Evolutionary conservation across 1,140 invertebrate genomes (phyloP).

Genomic region (Adelges cooleyi): DNA sequence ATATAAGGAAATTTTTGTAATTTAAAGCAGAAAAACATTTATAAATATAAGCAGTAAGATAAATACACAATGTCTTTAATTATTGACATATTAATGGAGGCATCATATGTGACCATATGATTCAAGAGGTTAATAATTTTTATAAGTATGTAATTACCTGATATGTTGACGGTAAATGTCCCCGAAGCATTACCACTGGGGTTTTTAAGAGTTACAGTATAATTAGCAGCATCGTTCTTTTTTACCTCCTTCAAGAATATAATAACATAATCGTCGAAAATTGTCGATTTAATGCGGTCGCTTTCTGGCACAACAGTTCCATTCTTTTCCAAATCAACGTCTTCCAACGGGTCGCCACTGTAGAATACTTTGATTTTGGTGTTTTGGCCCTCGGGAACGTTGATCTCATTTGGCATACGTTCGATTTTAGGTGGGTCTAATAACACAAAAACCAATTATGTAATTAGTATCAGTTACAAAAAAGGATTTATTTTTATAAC

Average conservation of each 20-base stretch:
- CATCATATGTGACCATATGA: neutral
- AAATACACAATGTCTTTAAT: too few species aligned
- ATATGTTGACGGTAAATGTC: conserved; percentile 75
- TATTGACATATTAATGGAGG: too few species aligned
- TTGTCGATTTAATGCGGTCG: conserved; percentile 65
- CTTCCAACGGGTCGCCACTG: conserved; percentile 82
- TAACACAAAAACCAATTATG: too few species aligned
- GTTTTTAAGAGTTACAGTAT: conserved; percentile 80
- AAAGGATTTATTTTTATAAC: conserved; percentile 34
- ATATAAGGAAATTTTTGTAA: too few species aligned
- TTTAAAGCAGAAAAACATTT: too few species aligned
- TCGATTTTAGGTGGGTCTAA: conserved; percentile 84
- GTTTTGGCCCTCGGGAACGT: conserved; percentile 86
- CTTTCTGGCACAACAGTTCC: conserved; percentile 62
- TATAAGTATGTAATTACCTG: conserved; percentile 50
- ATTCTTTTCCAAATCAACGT: conserved; percentile 69
- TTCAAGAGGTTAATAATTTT: too few species aligned
- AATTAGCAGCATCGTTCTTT: conserved; percentile 71
- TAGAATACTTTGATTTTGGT: conserved; percentile 90
- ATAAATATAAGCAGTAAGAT: too few species aligned
- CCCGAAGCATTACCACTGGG: conserved; percentile 76
- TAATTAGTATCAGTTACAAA: neutral
- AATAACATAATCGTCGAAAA: conserved; percentile 92
- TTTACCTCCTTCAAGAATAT: conserved; percentile 81
- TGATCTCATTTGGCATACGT: conserved; percentile 76